These are phyloP conservation scores for Eulithis prunata DNA, from an alignment of 2,888 invertebrate genomes.

Conservation along the genomic window DNA sequence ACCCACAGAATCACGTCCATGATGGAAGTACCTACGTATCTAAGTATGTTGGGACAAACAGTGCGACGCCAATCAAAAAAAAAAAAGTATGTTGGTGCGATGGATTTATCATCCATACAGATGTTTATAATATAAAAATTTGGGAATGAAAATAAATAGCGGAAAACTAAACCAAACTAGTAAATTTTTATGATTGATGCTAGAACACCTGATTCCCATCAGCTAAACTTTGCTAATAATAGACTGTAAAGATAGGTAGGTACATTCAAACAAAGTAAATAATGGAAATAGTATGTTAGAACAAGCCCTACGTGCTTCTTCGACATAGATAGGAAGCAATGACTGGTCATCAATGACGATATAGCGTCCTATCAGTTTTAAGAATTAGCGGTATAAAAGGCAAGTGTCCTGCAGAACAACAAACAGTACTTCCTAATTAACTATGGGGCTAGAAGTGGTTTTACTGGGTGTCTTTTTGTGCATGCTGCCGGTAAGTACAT, in stretches of 20 bases:
- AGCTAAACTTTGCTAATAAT: constrained; percentile 10
- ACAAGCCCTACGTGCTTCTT: constrained; percentile 54
- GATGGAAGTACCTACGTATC: too few relatives aligned
- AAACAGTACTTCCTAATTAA: constrained; percentile 42
- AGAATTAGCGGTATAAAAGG: constrained; percentile 36
- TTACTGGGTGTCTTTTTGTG: constrained; percentile 51
- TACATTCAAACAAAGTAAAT: constrained; percentile 26
- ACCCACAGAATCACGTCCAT: too few relatives aligned
- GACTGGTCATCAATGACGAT: constrained; percentile 53
- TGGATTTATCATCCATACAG: too few relatives aligned
- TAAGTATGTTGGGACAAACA: too few relatives aligned
- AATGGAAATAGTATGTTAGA: constrained; percentile 34
- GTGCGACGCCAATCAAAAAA: too few relatives aligned
- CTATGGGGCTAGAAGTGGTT: constrained; percentile 57
- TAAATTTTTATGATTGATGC: constrained; percentile 1
- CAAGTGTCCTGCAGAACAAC: constrained; percentile 19
- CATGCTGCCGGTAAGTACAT: constrained; percentile 60
- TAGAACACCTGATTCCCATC: constrained; percentile 22
- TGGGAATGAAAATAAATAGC: too few relatives aligned
- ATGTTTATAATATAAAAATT: too few relatives aligned
- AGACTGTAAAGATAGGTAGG: constrained; percentile 17
- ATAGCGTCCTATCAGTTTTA: constrained; percentile 50
- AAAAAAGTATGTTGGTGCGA: too few relatives aligned
- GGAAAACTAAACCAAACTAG: not conserved
- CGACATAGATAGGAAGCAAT: constrained; percentile 41